These are phyloP conservation scores for Cordilura impudica DNA, from an alignment of 2,888 invertebrate genomes.

Conservation along the genomic window DNA sequence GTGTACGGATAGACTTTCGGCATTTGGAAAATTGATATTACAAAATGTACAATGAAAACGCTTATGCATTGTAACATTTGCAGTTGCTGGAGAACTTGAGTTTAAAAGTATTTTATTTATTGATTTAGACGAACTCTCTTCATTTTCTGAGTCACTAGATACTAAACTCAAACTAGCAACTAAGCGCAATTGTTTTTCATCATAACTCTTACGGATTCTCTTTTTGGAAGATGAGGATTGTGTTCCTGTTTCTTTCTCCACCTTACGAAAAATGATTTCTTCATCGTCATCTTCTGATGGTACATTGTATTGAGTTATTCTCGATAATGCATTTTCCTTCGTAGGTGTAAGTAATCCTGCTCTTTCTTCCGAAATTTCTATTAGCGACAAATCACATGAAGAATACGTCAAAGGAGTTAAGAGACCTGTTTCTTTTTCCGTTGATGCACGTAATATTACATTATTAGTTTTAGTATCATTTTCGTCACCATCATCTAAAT, in stretches of 20 bases:
- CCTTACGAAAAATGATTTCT: constrained; percentile 61
- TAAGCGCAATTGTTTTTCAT: constrained; percentile 59
- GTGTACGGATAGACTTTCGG: constrained; percentile 52
- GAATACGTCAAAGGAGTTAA: background rate
- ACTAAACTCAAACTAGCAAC: constrained; percentile 64
- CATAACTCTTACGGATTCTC: constrained; percentile 55
- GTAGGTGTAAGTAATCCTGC: background rate
- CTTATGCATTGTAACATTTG: background rate
- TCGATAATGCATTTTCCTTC: background rate
- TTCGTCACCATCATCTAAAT: constrained; percentile 59
- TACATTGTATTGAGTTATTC: background rate
- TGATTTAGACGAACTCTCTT: constrained; percentile 11
- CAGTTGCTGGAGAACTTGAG: background rate
- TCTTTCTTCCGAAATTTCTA: background rate
- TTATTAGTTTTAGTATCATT: background rate
- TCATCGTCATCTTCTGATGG: constrained; percentile 58
- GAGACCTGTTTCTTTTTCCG: background rate
- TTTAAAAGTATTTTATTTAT: background rate
- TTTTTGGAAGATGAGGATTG: constrained; percentile 12
- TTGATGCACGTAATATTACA: background rate
- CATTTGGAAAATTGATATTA: constrained; percentile 35
- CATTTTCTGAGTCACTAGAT: constrained; percentile 63
- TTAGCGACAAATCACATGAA: constrained; percentile 11
- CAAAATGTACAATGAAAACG: constrained; percentile 38
- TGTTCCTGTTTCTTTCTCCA: constrained; percentile 53